Percentiles rank a stretch among this genome's conserved stretches.
Conservation (phyloP, 2,113 vertebrate species). For the Cettia cetti region DNA sequence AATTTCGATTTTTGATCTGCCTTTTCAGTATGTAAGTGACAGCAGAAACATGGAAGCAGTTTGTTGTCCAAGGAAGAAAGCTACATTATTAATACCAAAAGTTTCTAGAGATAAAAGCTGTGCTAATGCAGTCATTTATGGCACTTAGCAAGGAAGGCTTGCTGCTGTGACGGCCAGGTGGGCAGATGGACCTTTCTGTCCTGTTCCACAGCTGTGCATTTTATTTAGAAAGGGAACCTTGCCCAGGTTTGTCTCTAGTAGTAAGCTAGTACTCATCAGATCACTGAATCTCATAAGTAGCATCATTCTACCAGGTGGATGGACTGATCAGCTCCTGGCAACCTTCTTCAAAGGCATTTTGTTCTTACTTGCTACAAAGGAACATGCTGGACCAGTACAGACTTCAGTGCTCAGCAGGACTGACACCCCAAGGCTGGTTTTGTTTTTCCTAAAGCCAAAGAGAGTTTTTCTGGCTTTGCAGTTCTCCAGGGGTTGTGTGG, state of each 20-base stretch:
- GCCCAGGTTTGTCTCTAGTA: not conserved
- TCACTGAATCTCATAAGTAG: not conserved
- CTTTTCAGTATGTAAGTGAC: not conserved
- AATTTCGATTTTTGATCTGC: not conserved
- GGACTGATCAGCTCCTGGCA: not conserved
- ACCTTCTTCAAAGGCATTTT: conserved; percentile 17
- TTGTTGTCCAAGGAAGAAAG: not conserved
- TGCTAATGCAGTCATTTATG: not conserved
- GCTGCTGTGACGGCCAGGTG: not conserved
- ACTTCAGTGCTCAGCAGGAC: not conserved
- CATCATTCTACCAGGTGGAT: not conserved
- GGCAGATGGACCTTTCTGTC: not conserved
- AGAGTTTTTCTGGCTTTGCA: not conserved
- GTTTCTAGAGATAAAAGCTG: not conserved
- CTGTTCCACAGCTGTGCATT: not conserved
- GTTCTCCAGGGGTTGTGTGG: not conserved
- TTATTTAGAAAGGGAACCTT: not conserved
- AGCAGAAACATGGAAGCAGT: not conserved
- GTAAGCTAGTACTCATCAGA: not conserved
- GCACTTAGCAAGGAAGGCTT: not conserved
- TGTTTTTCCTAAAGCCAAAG: not conserved
- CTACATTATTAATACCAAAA: not conserved
- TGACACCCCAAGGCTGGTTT: not conserved
- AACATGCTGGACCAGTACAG: not conserved
- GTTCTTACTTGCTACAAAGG: not conserved